Evolutionary conservation across 2,888 invertebrate species (phyloP), one percentile per base, ranked within the genome.

Genomic region (Noctua fimbriata): DNA sequence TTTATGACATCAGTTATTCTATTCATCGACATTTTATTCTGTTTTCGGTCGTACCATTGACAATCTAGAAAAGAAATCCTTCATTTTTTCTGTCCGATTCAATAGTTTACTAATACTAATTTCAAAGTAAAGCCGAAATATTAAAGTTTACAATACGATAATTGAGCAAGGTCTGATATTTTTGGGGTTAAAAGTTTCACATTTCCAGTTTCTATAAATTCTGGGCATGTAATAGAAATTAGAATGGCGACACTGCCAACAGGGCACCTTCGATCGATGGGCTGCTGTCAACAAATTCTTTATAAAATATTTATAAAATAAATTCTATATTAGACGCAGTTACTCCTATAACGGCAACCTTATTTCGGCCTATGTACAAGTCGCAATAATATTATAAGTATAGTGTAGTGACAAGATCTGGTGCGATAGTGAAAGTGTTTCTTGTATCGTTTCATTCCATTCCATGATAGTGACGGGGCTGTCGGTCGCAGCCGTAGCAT

Each of bases 191-290:
- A 24, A 36, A 52, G 14, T 75, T 32, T 32, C 2, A 36, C 2
- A 36, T 52, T 44, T 47, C 2, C 24, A 36, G 0, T 36, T 69
- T 69, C 12, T 2, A 1, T 7, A 5, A 47, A 69, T 41, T 83
- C 41, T 16, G 55, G 41, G 28, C 2, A 55, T 41, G 2, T 58
- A n/a, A 21, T 65, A 70, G 52, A 86, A 81, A 76, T 81, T 83
- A 85, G 75, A 77, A 88, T 95, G 94, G 95, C 95, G 89, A 95
- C 95, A 95, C 94, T 95, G 96, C 97, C 97, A 97, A 97, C 97
- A 95, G 94, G 97, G 97, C 97, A 97, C 96, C 95, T 97, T 95
- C 96, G 96, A 96, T 97, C 97, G 96, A 96, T 96, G 95, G 94
- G 90, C 90, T 94, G 93, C 95, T 96, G 96, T 96, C 96, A 96